Base-by-base conservation (phyloP, 2,113 vertebrate species). In the Perca schrenkii region DNA sequence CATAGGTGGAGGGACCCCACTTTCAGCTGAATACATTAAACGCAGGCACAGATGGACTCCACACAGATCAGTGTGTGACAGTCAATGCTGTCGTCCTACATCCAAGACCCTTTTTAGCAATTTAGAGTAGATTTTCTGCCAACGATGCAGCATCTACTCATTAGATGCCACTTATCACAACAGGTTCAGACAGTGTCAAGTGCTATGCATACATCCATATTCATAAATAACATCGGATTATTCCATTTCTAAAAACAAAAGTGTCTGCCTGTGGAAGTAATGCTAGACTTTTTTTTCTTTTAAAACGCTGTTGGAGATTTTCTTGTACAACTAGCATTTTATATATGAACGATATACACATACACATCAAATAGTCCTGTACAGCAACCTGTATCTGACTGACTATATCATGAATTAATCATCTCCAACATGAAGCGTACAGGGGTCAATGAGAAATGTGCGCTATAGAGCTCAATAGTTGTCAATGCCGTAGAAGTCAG, bases 1-100 rank as follows among this genome's bases (percentile, higher is more conserved):
- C 74, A 86, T 87, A 81, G 86, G 82, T 82, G 85, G 74, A 78
- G 49, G 77, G 46, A 77, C 46, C 19, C 10, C 25, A 40, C 62
- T 57, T 77, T 85, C 12, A 62, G 53, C 63, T 58, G 52, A 82
- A 85, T 85, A 65, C 71, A 77, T 87, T 65, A 66, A 66, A 58
- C 80, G 57, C 64, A 81, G 64, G 60, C 53, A 65, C 14, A 72
- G 81, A 87, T 85, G 79, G 76, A 70, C 2, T 3, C 60, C 80
- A 71, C n/a, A 2, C 82, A 34, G 72, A 62, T 49, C 4, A 62
- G 68, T 7, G 61, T 82, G 53, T 66, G 73, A 64, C 31, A n/a
- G 60, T 64, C 72, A 54, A 36, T 63, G 57, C 46, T 69, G 73
- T 58, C 62, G 50, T 62, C 56, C 22, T 10, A 82, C 46, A 49